phyloP scores from a whole-genome alignment of 2,797 vertebrate species.

The Amblyopsis hoosieri region DNA sequence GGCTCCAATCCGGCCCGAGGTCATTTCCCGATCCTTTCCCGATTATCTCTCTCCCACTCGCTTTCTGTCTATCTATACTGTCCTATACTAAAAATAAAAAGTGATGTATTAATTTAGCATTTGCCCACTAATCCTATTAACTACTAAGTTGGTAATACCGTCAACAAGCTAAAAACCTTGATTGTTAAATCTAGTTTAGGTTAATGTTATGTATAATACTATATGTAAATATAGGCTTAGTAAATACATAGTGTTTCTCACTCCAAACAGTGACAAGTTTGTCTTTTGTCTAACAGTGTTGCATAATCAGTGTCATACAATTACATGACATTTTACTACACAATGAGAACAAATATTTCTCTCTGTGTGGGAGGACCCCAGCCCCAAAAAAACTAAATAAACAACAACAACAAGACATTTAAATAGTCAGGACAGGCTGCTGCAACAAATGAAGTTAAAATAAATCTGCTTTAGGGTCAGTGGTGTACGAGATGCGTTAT shows the following conservation, averaged over 20 bases:
- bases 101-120: too few species aligned
- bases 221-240: constrained; percentile 3
- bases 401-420: background rate
- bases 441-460: background rate
- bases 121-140: too few species aligned
- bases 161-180: background rate
- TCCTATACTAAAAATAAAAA: too few species aligned
- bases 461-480: background rate
- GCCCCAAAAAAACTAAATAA: constrained; percentile 22
- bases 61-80: too few species aligned
- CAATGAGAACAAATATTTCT: constrained; percentile 39
- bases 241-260: background rate
- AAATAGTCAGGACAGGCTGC: constrained; percentile 5
- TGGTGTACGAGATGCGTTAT: background rate
- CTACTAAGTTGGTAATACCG: background rate
- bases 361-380: constrained; percentile 34
- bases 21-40: too few species aligned
- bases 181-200: background rate
- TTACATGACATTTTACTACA: constrained; percentile 41
- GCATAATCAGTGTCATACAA: constrained; percentile 19
- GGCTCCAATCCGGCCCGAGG: too few species aligned
- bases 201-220: background rate
- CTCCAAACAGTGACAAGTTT: constrained; percentile 9
- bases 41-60: too few species aligned
- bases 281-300: constrained; percentile 34